A percentile compares a stretch with the other conserved stretches of the same genome.
phyloP scores from a whole-genome alignment of 2,888 invertebrate species.

The Teinopalpus imperialis region DNA sequence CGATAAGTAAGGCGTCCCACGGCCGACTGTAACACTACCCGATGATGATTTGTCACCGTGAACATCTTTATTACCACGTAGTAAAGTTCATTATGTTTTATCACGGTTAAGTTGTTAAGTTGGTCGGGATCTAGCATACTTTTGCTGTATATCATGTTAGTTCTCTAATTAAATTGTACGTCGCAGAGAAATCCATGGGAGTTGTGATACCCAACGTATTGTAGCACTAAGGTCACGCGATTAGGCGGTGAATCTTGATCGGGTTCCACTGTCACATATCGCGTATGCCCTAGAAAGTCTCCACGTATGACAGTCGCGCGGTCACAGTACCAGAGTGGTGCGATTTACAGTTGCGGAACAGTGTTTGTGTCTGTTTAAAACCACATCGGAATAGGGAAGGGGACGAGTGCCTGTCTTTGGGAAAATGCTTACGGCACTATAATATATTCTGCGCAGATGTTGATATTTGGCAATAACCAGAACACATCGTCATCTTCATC shows the following conservation, averaged over 20 bases:
- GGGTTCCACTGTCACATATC: conserved; percentile 1
- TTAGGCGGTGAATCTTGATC: conserved; percentile 9
- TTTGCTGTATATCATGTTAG: background rate
- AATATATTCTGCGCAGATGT: too few species aligned
- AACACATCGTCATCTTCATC: too few species aligned
- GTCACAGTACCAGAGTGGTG: too few species aligned
- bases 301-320: too few species aligned
- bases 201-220: conserved; percentile 9
- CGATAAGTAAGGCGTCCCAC: conserved; percentile 26
- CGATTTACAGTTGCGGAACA: too few species aligned
- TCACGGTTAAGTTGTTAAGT: background rate
- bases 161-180: conserved; percentile 29
- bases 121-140: background rate
- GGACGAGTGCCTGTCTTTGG: too few species aligned
- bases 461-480: too few species aligned
- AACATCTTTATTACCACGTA: background rate
- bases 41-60: background rate
- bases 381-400: too few species aligned
- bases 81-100: conserved; percentile 11
- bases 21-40: conserved; percentile 19
- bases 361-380: too few species aligned
- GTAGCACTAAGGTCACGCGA: conserved; percentile 19
- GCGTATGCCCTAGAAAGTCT: conserved; percentile 4
- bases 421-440: too few species aligned
- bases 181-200: conserved; percentile 32